phyloP scores from a whole-genome alignment of 2,888 invertebrate species.

The Dicyrtomina minuta region DNA sequence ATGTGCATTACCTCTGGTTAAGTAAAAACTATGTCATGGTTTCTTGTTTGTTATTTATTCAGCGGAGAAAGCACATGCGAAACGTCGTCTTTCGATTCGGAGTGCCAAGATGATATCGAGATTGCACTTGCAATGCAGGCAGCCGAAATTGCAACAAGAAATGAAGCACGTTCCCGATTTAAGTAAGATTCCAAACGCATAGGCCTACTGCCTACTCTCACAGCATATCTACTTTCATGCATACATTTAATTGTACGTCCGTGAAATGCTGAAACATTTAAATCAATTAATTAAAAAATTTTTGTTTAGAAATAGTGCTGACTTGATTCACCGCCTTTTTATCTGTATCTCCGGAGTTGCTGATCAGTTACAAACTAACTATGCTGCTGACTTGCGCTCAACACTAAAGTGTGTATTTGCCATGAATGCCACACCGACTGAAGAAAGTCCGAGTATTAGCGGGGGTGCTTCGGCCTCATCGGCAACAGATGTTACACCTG shows the following conservation, averaged over 20 bases:
- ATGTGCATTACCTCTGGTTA: too few relatives aligned
- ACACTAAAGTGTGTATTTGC: conserved; percentile 93
- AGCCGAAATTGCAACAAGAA: conserved; percentile 75
- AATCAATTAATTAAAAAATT: neutral
- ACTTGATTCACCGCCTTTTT: conserved; percentile 91
- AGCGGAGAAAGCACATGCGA: conserved; percentile 58
- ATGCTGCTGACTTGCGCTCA: conserved; percentile 91
- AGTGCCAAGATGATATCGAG: conserved; percentile 82
- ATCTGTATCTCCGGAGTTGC: conserved; percentile 98
- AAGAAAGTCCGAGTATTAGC: conserved; percentile 37
- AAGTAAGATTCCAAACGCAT: too few relatives aligned
- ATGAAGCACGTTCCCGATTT: conserved; percentile 77
- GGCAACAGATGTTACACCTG: conserved; percentile 51
- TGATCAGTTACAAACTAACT: conserved; percentile 97
- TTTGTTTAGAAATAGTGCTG: conserved; percentile 77
- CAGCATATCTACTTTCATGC: too few relatives aligned
- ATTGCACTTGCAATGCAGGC: conserved; percentile 82
- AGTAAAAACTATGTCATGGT: too few relatives aligned
- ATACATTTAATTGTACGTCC: too few relatives aligned
- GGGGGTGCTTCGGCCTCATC: conserved; percentile 53
- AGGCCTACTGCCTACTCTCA: too few relatives aligned
- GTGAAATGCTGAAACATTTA: too few relatives aligned
- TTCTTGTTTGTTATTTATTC: conserved; percentile 30
- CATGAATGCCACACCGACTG: conserved; percentile 69
- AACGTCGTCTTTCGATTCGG: conserved; percentile 73